These are phyloP conservation scores for Nesidiocoris tenuis DNA, from an alignment of 2,888 invertebrate genomes.

Conservation along the genomic window DNA sequence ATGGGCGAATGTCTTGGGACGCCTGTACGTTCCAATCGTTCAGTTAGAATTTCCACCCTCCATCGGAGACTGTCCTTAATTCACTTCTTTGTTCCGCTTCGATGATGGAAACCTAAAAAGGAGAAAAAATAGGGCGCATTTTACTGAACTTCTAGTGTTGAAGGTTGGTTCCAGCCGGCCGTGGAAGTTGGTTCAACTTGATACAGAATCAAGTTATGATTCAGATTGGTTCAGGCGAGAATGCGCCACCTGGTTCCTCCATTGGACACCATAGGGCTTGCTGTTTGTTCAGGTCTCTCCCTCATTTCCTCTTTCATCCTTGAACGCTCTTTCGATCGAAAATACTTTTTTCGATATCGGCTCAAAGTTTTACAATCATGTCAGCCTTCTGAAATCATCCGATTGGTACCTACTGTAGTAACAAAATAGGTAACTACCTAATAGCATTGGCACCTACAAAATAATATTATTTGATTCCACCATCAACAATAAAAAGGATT, in stretches of 20 bases:
- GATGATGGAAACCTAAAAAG: background rate
- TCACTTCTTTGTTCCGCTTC: background rate
- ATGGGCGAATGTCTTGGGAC: too few species aligned
- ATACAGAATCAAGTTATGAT: constrained; percentile 41
- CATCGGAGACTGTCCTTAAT: background rate
- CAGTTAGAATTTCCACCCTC: too few species aligned
- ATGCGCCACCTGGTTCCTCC: constrained; percentile 37
- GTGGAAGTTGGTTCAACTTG: constrained; percentile 29
- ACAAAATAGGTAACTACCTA: too few species aligned
- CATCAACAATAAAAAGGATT: too few species aligned
- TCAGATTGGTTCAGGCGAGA: constrained; percentile 33
- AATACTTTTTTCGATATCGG: background rate
- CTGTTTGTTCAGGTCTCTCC: constrained; percentile 31
- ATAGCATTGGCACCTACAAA: too few species aligned
- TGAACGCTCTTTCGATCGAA: background rate
- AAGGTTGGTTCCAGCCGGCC: constrained; percentile 4
- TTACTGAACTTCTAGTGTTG: background rate
- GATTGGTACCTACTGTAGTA: too few species aligned
- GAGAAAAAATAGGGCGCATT: background rate
- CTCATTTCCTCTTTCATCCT: background rate
- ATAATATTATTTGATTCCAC: too few species aligned
- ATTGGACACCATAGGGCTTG: constrained; percentile 7
- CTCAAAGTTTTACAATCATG: background rate
- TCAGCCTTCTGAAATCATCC: too few species aligned
- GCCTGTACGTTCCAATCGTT: too few species aligned